Evolutionary conservation across 2,888 invertebrate genomes (phyloP).

Genomic region (Fragum whitleyi): DNA sequence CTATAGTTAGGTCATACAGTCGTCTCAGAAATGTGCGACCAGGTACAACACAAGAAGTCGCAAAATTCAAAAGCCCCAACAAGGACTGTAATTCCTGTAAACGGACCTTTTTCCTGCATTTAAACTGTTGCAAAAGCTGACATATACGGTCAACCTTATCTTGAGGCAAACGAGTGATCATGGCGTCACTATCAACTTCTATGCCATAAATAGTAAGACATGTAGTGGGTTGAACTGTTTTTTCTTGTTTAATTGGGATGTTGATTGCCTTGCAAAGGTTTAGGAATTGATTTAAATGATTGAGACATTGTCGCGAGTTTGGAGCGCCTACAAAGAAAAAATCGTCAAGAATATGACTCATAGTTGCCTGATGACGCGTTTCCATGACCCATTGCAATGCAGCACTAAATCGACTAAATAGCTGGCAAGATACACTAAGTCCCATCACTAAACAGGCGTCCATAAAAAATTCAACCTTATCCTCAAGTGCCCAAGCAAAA

Average conservation of each 20-base stretch:
- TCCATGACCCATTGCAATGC: constrained; percentile 10
- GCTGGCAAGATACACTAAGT: neutral
- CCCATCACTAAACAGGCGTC: constrained; percentile 20
- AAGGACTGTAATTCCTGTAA: constrained; percentile 31
- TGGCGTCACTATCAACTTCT: constrained; percentile 18
- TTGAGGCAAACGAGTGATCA: constrained; percentile 19
- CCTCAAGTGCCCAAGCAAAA: constrained; percentile 32
- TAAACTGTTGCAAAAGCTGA: too few species aligned
- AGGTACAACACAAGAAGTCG: constrained; percentile 25
- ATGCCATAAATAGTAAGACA: constrained; percentile 32
- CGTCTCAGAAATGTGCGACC: constrained; percentile 42
- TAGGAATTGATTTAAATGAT: constrained; percentile 15
- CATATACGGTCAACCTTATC: constrained; percentile 23
- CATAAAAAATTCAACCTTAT: neutral
- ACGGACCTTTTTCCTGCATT: constrained; percentile 22
- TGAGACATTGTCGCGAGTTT: neutral
- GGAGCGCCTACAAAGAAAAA: constrained; percentile 12
- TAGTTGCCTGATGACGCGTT: neutral
- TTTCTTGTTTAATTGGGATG: constrained; percentile 9
- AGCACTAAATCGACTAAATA: constrained; percentile 11
- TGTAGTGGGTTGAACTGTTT: constrained; percentile 3
- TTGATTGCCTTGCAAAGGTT: neutral
- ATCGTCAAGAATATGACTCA: constrained; percentile 19
- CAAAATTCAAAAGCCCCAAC: constrained; percentile 29
- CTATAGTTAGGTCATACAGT: constrained; percentile 45